phyloP scores from a whole-genome alignment of 37 sponge, comb jelly and placozoan species.

The Diacarnus erythraeanus region DNA sequence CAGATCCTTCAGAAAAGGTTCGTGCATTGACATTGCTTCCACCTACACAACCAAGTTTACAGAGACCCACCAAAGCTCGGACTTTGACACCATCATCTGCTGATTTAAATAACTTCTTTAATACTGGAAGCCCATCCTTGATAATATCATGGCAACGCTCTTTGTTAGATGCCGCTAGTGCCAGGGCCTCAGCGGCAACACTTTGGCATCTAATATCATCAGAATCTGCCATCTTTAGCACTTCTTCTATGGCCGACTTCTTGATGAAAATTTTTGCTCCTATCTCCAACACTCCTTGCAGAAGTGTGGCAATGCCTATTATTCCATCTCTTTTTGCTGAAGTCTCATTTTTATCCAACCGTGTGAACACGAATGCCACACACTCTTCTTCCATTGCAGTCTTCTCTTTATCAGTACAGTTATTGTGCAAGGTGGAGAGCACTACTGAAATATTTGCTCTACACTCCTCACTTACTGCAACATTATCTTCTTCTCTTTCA shows the following conservation, averaged over 20 bases:
- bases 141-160: constrained; percentile 69
- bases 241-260: constrained; percentile 42
- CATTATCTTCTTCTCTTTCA: background rate
- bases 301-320: constrained; percentile 60
- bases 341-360: constrained; percentile 21
- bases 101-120: constrained; percentile 72
- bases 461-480: constrained; percentile 30
- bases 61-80: constrained; percentile 89
- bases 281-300: constrained; percentile 70
- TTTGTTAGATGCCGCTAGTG: constrained; percentile 91
- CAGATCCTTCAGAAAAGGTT: constrained; percentile 67
- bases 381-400: constrained; percentile 40
- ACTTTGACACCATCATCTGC: constrained; percentile 68
- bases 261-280: constrained; percentile 65
- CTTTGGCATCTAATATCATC: constrained; percentile 55
- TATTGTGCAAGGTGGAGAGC: constrained; percentile 58
- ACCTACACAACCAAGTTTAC: constrained; percentile 82
- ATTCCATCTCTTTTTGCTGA: constrained; percentile 42
- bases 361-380: constrained; percentile 38
- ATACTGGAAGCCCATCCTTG: constrained; percentile 53
- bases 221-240: constrained; percentile 54
- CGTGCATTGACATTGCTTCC: constrained; percentile 80
- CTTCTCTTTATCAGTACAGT: constrained; percentile 30
- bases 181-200: constrained; percentile 76
- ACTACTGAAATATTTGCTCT: constrained; percentile 71